phyloP scores from a whole-genome alignment of 2,113 vertebrate species.

The Varanus komodoensis region DNA sequence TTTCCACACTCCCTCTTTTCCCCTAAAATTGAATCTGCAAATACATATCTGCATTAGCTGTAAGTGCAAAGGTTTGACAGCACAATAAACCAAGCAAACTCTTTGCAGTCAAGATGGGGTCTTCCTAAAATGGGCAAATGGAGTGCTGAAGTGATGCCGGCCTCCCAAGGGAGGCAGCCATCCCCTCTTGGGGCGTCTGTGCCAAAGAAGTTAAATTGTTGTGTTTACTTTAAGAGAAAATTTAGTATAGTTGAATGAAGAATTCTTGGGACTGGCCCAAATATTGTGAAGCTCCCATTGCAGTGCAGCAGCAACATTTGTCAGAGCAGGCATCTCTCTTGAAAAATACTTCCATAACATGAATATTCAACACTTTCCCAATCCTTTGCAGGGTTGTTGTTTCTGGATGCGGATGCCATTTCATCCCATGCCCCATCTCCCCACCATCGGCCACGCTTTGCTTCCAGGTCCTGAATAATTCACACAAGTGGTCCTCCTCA shows the following conservation, averaged over 20 bases:
- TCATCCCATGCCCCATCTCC: background rate
- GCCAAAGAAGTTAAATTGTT: constrained; percentile 56
- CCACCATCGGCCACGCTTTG: background rate
- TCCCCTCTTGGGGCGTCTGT: constrained; percentile 12
- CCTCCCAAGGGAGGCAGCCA: constrained; percentile 51
- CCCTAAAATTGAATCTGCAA: constrained; percentile 47
- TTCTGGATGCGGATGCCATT: background rate
- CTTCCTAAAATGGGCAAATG: constrained; percentile 36
- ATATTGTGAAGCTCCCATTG: background rate
- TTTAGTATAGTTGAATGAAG: constrained; percentile 41
- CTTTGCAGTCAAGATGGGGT: constrained; percentile 29
- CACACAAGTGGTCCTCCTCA: background rate
- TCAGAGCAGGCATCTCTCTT: background rate
- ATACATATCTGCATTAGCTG: background rate
- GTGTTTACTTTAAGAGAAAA: constrained; percentile 44
- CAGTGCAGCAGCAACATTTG: background rate
- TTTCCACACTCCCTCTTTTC: background rate
- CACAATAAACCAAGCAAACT: constrained; percentile 43
- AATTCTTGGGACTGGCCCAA: constrained; percentile 24
- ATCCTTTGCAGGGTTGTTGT: background rate
- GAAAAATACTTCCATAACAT: background rate
- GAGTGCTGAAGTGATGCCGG: constrained; percentile 25
- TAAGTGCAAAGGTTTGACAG: background rate
- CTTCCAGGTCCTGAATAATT: background rate
- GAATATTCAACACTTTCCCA: background rate